These are phyloP conservation scores for Melanocharis versteri DNA, from an alignment of 2,113 vertebrate genomes.

Conservation along the genomic window DNA sequence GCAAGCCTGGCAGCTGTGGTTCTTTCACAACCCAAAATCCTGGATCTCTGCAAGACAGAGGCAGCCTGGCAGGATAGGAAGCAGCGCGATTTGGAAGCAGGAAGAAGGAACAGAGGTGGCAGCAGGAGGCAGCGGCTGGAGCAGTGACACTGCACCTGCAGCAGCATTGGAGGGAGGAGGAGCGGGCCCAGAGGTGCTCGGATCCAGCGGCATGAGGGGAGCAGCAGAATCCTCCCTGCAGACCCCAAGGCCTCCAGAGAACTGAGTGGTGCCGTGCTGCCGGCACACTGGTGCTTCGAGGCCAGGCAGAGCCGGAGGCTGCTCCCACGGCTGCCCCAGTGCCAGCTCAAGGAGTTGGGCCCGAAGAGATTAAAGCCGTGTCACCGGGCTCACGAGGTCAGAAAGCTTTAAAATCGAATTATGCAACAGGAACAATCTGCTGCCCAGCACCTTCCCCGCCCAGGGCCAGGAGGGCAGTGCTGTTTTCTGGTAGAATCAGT, in stretches of 20 bases:
- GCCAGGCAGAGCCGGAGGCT: not conserved
- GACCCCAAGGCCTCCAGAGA: not conserved
- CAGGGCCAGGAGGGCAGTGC: not conserved
- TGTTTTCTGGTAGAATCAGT: not conserved
- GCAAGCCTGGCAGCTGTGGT: not conserved
- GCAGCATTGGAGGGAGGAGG: not conserved
- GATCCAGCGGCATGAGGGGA: fast-evolving
- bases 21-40: not conserved
- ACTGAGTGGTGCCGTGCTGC: fast-evolving
- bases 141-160: not conserved
- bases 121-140: not conserved
- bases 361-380: not conserved
- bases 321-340: fast-evolving
- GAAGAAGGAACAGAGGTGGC: not conserved
- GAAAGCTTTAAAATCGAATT: not conserved
- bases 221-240: not conserved
- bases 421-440: not conserved
- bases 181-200: not conserved
- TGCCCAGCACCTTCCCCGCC: not conserved
- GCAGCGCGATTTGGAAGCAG: not conserved
- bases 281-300: fast-evolving
- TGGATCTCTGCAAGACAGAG: not conserved
- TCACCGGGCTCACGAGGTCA: not conserved
- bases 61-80: not conserved
- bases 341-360: not conserved